phyloP scores from a whole-genome alignment of 2,113 vertebrate species.

The Dunckerocampus dactyliophorus region DNA sequence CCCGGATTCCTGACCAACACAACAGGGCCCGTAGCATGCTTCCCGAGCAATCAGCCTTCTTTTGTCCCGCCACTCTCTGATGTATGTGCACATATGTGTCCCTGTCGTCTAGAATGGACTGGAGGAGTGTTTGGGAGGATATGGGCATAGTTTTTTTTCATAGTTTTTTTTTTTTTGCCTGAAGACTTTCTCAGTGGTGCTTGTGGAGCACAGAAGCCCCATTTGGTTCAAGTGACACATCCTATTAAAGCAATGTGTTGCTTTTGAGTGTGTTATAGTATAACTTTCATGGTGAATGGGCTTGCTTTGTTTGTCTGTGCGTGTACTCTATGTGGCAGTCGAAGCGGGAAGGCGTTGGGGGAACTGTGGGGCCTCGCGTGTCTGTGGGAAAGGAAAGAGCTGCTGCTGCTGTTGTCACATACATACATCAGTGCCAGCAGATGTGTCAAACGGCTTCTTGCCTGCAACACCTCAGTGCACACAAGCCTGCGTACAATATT shows the following conservation, averaged over 20 bases:
- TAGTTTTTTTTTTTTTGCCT: slow-evolving; percentile 39
- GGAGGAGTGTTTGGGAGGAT: slow-evolving; percentile 11
- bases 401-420: slow-evolving; percentile 55
- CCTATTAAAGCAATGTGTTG: slow-evolving; percentile 55
- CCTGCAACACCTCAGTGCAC: slow-evolving; percentile 61
- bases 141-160: slow-evolving; percentile 49
- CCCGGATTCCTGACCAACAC: slow-evolving; percentile 58
- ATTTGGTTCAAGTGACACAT: slow-evolving; percentile 46
- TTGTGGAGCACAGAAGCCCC: slow-evolving; percentile 42
- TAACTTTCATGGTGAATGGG: slow-evolving; percentile 32
- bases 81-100: slow-evolving; percentile 19
- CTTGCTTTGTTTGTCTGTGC: slow-evolving; percentile 32
- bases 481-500: slow-evolving; percentile 33
- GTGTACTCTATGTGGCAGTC: slow-evolving; percentile 10
- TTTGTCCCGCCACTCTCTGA: slow-evolving; percentile 47
- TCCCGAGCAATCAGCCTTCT: slow-evolving; percentile 53
- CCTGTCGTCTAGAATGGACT: slow-evolving; percentile 24
- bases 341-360: slow-evolving; percentile 15
- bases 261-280: slow-evolving; percentile 43
- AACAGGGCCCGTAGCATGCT: slow-evolving; percentile 45
- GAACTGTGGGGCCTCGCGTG: slow-evolving; percentile 41
- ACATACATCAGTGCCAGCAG: slow-evolving; percentile 59
- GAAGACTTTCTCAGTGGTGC: slow-evolving; percentile 29
- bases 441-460: slow-evolving; percentile 64
- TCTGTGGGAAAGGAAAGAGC: slow-evolving; percentile 62